A percentile compares a stretch with the other conserved stretches of the same genome.
These are phyloP conservation scores for Malurus cyaneus DNA, from an alignment of 2,113 vertebrate species.

Conservation along the genomic window DNA sequence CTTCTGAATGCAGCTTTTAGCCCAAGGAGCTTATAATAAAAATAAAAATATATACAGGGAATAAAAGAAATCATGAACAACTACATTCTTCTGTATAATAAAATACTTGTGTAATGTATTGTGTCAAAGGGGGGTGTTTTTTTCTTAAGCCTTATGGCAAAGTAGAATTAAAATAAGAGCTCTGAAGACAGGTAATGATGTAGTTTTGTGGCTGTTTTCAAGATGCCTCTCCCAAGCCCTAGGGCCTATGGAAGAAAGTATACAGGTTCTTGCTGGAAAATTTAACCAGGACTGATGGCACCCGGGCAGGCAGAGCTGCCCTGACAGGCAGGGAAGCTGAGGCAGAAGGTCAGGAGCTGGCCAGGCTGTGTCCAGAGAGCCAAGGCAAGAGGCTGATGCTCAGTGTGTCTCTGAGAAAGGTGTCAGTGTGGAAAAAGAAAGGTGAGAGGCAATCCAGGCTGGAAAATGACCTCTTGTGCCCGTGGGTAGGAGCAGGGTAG, in stretches of 20 bases:
- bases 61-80: not conserved
- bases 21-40: not conserved
- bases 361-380: not conserved
- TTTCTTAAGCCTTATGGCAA: not conserved
- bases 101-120: not conserved
- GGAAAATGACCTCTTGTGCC: not conserved
- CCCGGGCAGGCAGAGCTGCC: not conserved
- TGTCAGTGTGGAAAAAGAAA: not conserved
- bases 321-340: not conserved
- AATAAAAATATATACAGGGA: not conserved
- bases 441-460: not conserved
- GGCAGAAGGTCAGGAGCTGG: not conserved
- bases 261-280: not conserved
- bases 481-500: accelerated
- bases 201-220: not conserved
- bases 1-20: not conserved
- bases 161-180: not conserved
- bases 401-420: not conserved
- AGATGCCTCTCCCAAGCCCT: not conserved
- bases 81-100: not conserved
- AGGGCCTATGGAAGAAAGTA: not conserved
- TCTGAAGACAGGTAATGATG: not conserved
- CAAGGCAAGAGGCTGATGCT: not conserved
- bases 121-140: accelerated
- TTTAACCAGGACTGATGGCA: not conserved